Conservation (phyloP, 2,797 vertebrate genomes). For the Bradypus variegatus region DNA sequence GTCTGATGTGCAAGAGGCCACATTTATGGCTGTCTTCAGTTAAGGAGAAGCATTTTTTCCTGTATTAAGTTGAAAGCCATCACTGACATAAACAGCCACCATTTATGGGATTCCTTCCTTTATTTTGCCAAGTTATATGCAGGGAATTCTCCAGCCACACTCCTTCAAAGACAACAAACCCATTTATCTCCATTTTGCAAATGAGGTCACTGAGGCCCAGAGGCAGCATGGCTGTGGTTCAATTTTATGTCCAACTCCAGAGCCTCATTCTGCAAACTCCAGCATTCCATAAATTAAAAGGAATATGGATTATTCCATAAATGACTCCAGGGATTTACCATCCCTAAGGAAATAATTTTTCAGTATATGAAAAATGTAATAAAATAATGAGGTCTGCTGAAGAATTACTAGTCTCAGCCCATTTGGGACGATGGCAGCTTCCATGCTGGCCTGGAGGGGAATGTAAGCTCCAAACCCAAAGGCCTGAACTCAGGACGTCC, state of each 20-base stretch:
- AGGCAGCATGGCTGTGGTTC: background rate
- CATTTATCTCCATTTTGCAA: background rate
- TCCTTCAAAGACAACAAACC: background rate
- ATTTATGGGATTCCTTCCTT: background rate
- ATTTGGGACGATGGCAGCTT: background rate
- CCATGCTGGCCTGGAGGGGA: background rate
- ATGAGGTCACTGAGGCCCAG: background rate
- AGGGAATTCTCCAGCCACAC: background rate
- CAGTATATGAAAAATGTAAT: background rate
- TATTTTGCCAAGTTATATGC: background rate
- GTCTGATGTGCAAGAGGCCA: background rate
- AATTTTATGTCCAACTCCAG: background rate
- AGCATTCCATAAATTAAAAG: background rate
- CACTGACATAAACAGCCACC: background rate
- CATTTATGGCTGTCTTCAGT: background rate
- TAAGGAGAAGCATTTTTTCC: background rate
- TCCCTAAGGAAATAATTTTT: constrained; percentile 23
- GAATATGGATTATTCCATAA: background rate
- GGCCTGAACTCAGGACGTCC: background rate
- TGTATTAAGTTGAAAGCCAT: constrained; percentile 12
- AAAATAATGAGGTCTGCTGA: background rate
- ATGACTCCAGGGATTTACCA: background rate
- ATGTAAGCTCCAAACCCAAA: background rate
- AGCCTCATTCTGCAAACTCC: background rate
- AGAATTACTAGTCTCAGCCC: background rate